Base-by-base conservation (phyloP, 2,888 invertebrate species). In the Limnephilus rhombicus region DNA sequence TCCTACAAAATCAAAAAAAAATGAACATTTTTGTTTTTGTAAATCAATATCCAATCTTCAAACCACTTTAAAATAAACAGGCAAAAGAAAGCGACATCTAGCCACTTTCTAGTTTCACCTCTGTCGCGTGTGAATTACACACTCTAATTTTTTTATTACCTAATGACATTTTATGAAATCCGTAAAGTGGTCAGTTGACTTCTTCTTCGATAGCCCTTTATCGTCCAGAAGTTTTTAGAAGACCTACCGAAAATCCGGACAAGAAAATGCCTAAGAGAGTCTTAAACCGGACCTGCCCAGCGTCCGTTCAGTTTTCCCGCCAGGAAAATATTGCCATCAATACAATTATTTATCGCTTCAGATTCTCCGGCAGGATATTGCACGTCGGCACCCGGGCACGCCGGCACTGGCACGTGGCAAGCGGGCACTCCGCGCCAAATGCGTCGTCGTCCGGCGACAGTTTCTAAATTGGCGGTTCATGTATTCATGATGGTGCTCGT, bases 401-500 rank as follows among this genome's bases (percentile, higher is more conserved):
- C 68, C 68, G 68, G 68, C n/a, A 4, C 68, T n/a, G 24, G 68
- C 68, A 68, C 68, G 68, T 18, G 68, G 68, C 68, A 68, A 4
- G 68, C 68, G 68, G 68, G 68, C 37, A 83, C 37, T 41, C 37
- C 18, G 83, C 2, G 37, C 83, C 37, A n/a, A 83, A 37, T 37
- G 18, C 12, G 24, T 83, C 37, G 83, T 83, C 83, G 37, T 37
- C 83, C 24, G 31, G 83, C 31, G 87, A 87, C 87, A 87, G 87
- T 53, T 87, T n/a, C 53, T 49, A 87, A 87, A 87, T 87, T 87
- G 87, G 87, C 87, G 53, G 53, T 53, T 31, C 53, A 53, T 53
- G 49, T 87, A 49, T 49, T 87, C 87, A 53, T 18, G 53, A 53
- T 49, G 37, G 49, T 24, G 31, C 87, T 53, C 87, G 49, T 31